Evolutionary conservation across 2,797 vertebrate species (phyloP).

Genomic region (Esox lucius): DNA sequence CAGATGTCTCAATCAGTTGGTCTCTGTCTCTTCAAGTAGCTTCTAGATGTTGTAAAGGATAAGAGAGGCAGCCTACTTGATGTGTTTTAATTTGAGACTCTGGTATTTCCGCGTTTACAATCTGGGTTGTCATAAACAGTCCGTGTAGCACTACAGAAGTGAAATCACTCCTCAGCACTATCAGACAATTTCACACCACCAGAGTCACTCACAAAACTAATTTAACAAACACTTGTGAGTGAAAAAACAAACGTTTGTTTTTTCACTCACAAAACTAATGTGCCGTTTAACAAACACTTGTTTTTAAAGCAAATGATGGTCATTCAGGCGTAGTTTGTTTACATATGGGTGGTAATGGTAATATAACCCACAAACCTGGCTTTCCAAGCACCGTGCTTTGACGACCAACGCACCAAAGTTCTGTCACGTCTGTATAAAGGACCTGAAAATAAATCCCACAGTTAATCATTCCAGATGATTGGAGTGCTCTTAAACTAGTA

Average conservation of each 20-base stretch:
- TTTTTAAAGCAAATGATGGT: too few species aligned
- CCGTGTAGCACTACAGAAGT: neutral
- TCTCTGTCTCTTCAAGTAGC: neutral
- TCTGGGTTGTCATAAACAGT: neutral
- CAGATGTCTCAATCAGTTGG: constrained; percentile 46
- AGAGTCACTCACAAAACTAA: neutral
- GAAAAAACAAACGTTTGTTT: too few species aligned
- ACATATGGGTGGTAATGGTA: too few species aligned
- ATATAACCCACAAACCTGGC: too few species aligned
- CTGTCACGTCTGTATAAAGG: constrained; percentile 17
- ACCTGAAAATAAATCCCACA: constrained; percentile 18
- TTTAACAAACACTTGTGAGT: too few species aligned
- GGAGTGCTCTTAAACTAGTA: constrained; percentile 28
- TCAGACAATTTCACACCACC: neutral
- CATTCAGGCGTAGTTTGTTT: too few species aligned
- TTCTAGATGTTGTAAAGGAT: neutral
- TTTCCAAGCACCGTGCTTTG: too few species aligned
- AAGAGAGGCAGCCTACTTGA: neutral
- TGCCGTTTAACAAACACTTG: too few species aligned
- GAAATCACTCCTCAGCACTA: neutral
- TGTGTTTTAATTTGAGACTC: neutral
- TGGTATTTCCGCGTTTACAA: neutral
- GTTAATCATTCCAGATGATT: constrained; percentile 32
- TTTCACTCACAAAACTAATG: neutral
- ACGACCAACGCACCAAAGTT: neutral